Evolutionary conservation across 2,888 invertebrate species (phyloP), one percentile per base, ranked within the genome.

Genomic region (Diadromus collaris): DNA sequence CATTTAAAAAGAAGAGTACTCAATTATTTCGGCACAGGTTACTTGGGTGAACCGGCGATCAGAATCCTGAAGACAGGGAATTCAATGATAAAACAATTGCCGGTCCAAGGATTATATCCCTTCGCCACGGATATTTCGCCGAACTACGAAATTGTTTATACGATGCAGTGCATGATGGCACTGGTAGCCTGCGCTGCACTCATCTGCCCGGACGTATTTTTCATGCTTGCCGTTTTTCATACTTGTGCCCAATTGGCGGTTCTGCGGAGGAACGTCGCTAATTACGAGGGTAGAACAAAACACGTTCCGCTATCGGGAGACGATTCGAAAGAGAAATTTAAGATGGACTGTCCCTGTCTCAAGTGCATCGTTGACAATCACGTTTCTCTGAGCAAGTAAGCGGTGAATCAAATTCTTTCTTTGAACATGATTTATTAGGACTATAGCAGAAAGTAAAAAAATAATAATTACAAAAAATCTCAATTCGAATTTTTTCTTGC

Each of bases 191-290:
- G 61, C 41, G 34, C 71, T 34, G 44, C 56, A 19, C 9, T 41
- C 63, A 10, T 38, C 54, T 29, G 24, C 38, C 54, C 63, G 34
- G 72, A 72, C 48, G 64, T 51, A 63, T 72, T 54, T 48, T 64
- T 72, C 63, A 48, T 27, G 63, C 46, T 81, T 10, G 68, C 76
- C 2, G 78, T 81, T 7, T 72, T 80, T 38, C 83, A 83, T 51
- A 72, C 70, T 38, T 81, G 79, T 60, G 81, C 80, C 2, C 85
- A 83, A 41, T 65, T 84, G 29, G 76, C 74, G 16, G 44, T 81
- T 9, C 68, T 82, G 7, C 56, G 78, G 4, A 64, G 63, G 13
- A 65, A 38, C 6, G 38, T 84, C 21, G 41, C 51, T 16, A 58
- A 56, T 16, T 77, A 81, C 19, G 56, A 34, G 24, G 80, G 70